Conservation (phyloP, 2,797 vertebrate species). For the Xenentodon cancila region DNA sequence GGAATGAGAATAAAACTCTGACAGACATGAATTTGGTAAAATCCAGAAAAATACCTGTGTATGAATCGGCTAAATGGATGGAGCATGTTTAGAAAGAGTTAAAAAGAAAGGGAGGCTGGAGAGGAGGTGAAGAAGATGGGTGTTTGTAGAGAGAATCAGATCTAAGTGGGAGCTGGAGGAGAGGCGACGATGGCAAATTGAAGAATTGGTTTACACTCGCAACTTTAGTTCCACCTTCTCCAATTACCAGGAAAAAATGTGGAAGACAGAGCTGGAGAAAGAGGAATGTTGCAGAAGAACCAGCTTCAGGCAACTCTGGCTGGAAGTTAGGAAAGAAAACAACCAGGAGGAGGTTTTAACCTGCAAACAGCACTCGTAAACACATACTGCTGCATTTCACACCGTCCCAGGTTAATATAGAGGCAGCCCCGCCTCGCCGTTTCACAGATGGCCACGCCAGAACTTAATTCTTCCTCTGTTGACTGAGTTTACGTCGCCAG, state of each 20-base stretch:
- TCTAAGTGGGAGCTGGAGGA: conserved; percentile 12
- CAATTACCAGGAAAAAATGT: conserved; percentile 26
- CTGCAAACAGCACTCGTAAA: too few species aligned
- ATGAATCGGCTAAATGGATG: too few species aligned
- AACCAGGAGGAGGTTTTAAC: not conserved
- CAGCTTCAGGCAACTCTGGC: conserved; percentile 29
- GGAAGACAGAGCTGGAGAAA: not conserved
- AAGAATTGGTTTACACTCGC: conserved; percentile 35
- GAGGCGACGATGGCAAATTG: conserved; percentile 19
- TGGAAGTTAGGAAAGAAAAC: conserved; percentile 26
- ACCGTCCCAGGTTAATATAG: conserved; percentile 55
- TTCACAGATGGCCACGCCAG: conserved; percentile 77
- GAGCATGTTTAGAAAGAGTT: too few species aligned
- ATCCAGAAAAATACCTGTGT: too few species aligned
- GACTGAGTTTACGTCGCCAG: conserved; percentile 66
- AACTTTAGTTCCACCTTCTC: conserved; percentile 41
- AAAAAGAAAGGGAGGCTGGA: not conserved
- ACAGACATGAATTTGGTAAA: too few species aligned
- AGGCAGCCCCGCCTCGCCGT: conserved; percentile 61
- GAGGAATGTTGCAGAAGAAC: not conserved
- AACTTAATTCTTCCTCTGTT: conserved; percentile 80
- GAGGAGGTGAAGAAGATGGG: not conserved
- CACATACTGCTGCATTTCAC: too few species aligned
- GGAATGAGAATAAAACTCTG: too few species aligned
- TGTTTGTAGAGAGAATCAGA: not conserved